phyloP scores from a whole-genome alignment of 2,113 vertebrate genomes.

The Paramisgurnus dabryanus region DNA sequence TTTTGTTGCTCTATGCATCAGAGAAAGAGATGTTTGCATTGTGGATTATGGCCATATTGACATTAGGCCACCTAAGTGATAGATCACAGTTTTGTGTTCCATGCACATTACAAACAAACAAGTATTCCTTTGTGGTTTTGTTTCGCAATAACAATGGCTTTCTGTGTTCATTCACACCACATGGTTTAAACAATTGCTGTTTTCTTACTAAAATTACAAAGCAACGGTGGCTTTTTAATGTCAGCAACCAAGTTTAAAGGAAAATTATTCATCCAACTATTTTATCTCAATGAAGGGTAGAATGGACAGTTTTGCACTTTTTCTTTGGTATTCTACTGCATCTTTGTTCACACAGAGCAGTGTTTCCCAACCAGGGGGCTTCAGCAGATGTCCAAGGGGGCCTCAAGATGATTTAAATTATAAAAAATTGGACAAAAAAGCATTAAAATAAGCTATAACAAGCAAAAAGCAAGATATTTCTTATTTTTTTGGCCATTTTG shows the following conservation, averaged over 20 bases:
- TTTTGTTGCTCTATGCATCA: neutral
- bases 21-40: neutral
- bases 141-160: conserved; percentile 19
- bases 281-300: neutral
- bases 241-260: neutral
- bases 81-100: conserved; percentile 1
- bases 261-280: neutral
- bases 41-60: neutral
- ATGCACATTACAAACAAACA: conserved; percentile 4
- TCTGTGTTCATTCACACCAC: conserved; percentile 12
- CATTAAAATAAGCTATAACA: too few species aligned
- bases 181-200: conserved; percentile 1
- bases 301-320: neutral
- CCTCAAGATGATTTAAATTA: too few species aligned
- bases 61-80: neutral
- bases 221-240: neutral
- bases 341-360: too few species aligned
- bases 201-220: conserved; percentile 6
- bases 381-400: too few species aligned
- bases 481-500: too few species aligned
- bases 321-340: neutral
- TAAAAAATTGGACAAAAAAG: too few species aligned
- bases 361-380: too few species aligned
- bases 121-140: conserved; percentile 17
- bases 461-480: too few species aligned